Evolutionary conservation across 1,140 invertebrate species (phyloP).

Genomic region (Oedothorax gibbosus): DNA sequence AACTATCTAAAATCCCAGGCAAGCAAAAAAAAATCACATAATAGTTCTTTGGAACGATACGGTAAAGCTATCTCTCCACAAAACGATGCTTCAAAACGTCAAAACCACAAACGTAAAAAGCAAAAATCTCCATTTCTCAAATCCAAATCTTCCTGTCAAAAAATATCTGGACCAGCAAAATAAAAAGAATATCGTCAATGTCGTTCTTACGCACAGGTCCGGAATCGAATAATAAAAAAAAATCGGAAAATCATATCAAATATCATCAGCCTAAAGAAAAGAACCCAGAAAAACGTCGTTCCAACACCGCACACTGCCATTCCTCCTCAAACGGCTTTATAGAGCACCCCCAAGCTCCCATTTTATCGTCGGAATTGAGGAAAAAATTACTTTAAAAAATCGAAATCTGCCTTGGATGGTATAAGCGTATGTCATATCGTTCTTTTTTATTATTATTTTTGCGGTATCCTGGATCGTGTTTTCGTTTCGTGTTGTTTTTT

Average conservation of each 20-base stretch:
- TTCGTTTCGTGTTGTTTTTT: too few species aligned
- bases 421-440: too few species aligned
- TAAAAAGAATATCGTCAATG: too few species aligned
- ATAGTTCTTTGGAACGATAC: too few species aligned
- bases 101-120: background rate
- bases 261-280: background rate
- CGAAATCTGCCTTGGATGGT: background rate
- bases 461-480: too few species aligned
- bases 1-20: too few species aligned
- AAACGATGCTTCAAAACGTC: background rate
- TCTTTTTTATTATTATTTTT: too few species aligned
- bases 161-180: too few species aligned
- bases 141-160: too few species aligned
- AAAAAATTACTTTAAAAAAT: background rate
- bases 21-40: too few species aligned
- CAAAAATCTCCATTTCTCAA: too few species aligned
- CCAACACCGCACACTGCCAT: background rate
- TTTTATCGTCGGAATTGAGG: conserved; percentile 5
- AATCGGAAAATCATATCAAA: conserved; percentile 3
- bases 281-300: background rate
- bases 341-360: background rate
- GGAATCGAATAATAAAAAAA: background rate
- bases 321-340: background rate
- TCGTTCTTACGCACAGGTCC: background rate
- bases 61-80: background rate